Evolutionary conservation across 2,113 vertebrate genomes (phyloP).

Genomic region (Chloropsis hardwickii): DNA sequence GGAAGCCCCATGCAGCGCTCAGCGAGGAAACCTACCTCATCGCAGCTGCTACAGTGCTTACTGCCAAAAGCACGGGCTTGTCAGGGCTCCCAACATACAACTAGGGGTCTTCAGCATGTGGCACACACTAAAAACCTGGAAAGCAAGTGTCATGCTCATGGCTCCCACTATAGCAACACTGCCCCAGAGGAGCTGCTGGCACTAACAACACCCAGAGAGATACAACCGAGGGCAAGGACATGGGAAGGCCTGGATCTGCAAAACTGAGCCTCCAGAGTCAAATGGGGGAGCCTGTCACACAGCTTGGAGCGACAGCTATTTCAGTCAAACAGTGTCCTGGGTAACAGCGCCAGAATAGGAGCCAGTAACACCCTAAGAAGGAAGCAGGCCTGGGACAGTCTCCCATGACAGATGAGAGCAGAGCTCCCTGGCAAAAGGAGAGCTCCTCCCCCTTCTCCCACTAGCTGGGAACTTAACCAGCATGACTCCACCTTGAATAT

Average conservation of each 20-base stretch:
- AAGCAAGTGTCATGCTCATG: constrained; percentile 6
- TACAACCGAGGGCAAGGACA: background rate
- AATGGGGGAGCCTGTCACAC: background rate
- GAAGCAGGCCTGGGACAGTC: background rate
- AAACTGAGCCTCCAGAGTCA: background rate
- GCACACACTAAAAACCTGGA: constrained; percentile 10
- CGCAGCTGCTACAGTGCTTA: constrained; percentile 10
- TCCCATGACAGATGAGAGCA: background rate
- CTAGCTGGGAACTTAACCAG: background rate
- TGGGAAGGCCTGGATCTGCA: background rate
- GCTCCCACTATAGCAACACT: background rate
- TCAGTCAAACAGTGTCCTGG: background rate
- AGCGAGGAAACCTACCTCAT: constrained; percentile 33
- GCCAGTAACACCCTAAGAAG: constrained; percentile 17
- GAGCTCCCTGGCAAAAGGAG: background rate
- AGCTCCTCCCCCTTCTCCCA: background rate
- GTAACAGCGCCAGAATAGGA: background rate
- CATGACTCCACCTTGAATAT: constrained; percentile 3
- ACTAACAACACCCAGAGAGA: rapidly evolving
- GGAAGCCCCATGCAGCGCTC: background rate
- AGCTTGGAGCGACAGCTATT: background rate
- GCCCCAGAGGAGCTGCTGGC: background rate
- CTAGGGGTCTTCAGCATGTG: background rate
- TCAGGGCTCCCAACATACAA: constrained; percentile 6
- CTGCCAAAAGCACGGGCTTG: constrained; percentile 11